Percentiles rank a stretch among this genome's conserved stretches.
Evolutionary conservation across 2,888 invertebrate species (phyloP).

Genomic region (Phragmatobia fuliginosa): DNA sequence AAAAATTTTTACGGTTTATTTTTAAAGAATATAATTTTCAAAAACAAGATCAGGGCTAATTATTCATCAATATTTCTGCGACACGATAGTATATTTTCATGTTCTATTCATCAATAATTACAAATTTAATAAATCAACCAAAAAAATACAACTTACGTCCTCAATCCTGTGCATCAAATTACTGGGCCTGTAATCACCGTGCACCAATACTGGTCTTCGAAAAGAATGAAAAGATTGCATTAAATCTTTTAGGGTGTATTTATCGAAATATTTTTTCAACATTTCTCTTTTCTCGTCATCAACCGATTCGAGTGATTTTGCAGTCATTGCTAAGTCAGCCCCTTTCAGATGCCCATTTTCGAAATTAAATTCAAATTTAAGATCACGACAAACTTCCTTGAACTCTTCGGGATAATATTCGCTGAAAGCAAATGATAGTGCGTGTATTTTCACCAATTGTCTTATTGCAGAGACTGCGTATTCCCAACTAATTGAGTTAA

Average conservation of each 20-base stretch:
- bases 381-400: conserved; percentile 56
- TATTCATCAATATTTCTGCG: no score
- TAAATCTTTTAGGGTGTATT: conserved; percentile 28
- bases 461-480: conserved; percentile 50
- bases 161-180: conserved; percentile 52
- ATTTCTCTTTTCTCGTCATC: not conserved
- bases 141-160: conserved; percentile 34
- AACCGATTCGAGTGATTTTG: not conserved
- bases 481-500: conserved; percentile 9
- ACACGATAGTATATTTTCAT: no score
- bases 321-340: not conserved
- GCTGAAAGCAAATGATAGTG: no score
- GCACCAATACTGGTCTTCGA: conserved; percentile 50
- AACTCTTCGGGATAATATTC: no score
- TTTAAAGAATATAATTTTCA: no score
- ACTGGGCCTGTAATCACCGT: conserved; percentile 58
- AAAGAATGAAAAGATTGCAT: conserved; percentile 32
- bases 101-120: no score
- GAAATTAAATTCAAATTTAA: conserved; percentile 32
- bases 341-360: not conserved
- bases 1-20: no score
- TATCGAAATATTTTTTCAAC: conserved; percentile 27
- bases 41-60: no score
- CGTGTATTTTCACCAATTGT: no score
- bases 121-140: no score